Evolutionary conservation across 2,797 vertebrate genomes (phyloP).

Genomic region (Distichodus sexfasciatus): DNA sequence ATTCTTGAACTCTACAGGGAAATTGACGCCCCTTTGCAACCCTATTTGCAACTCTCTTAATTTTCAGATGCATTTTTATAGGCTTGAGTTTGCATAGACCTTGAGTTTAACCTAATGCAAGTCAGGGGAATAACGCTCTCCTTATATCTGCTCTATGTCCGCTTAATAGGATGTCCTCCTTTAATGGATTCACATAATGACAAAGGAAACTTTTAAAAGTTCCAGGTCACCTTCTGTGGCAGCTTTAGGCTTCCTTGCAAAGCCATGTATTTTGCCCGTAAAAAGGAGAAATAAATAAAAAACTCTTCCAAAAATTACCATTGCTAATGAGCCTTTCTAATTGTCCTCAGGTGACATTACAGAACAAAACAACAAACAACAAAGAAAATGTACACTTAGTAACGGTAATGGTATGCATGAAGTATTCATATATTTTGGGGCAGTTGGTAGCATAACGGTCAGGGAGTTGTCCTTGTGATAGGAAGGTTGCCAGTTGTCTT

Average conservation of each 20-base stretch:
- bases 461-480: too few relatives aligned
- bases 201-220: conserved; percentile 52
- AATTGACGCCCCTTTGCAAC: too few relatives aligned
- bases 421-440: too few relatives aligned
- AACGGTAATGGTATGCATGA: not conserved
- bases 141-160: not conserved
- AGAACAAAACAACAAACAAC: conserved; percentile 10
- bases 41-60: too few relatives aligned
- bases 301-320: conserved; percentile 59
- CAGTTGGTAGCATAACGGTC: too few relatives aligned
- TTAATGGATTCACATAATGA: conserved; percentile 23
- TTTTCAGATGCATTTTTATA: too few relatives aligned
- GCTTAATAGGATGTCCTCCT: not conserved
- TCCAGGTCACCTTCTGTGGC: conserved; percentile 66
- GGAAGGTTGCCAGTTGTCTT: not conserved
- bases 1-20: too few relatives aligned
- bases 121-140: not conserved
- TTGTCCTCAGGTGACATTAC: conserved; percentile 38
- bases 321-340: conserved; percentile 63
- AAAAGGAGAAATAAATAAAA: not conserved
- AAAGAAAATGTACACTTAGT: not conserved
- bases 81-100: too few relatives aligned
- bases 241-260: conserved; percentile 61
- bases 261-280: conserved; percentile 50
- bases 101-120: too few relatives aligned